Evolutionary conservation across 2,888 invertebrate genomes (phyloP), one percentile per base, ranked within the genome.

Genomic region (Caenorhabditis plicata): DNA sequence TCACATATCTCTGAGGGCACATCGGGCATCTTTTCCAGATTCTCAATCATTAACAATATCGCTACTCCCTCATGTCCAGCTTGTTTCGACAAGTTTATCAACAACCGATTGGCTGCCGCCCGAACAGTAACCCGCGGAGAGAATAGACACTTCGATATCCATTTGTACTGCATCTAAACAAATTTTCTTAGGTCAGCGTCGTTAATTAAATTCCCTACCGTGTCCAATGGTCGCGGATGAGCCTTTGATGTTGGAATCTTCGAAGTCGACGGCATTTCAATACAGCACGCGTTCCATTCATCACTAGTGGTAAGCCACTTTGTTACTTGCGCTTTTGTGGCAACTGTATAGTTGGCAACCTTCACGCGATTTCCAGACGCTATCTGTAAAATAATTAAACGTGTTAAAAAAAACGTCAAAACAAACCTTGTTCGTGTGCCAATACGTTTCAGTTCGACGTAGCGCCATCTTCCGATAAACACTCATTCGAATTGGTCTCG

Each of bases 71-170:
- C 48, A 31, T 68, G 63, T 19, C 43, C 54, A 25, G 53, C 48
- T 19, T 54, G 51, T 3, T 19, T 17, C 4, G 54, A 55, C 13
- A 68, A 27, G 20, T 49, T 42, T 32, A 56, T 17, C 7, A 71
- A 44, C 2, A 71, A 45, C 9, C 51, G 46, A 35, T 54, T 54
- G 13, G 63, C 52, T 1, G 60, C 54, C 1, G 64, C 38, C 7
- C 71, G 53, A 31, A 71, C 53, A 25, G 53, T 36, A 26, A 51
- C 48, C 45, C 55, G 61, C 13, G 57, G 66, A 8, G 64, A 67
- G 63, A 71, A 71, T 1, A 71, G 42, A 19, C 62, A 66, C 9
- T 45, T 29, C 20, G 60, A 56, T 15, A 71, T 48, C 68, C 68
- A 68, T 38, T 64, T 49, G 20, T 53, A 58, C 20, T 31, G 43